A percentile compares a stretch with the other conserved stretches of the same genome.
phyloP scores from a whole-genome alignment of 2,797 vertebrate genomes.

The Chanos chanos region DNA sequence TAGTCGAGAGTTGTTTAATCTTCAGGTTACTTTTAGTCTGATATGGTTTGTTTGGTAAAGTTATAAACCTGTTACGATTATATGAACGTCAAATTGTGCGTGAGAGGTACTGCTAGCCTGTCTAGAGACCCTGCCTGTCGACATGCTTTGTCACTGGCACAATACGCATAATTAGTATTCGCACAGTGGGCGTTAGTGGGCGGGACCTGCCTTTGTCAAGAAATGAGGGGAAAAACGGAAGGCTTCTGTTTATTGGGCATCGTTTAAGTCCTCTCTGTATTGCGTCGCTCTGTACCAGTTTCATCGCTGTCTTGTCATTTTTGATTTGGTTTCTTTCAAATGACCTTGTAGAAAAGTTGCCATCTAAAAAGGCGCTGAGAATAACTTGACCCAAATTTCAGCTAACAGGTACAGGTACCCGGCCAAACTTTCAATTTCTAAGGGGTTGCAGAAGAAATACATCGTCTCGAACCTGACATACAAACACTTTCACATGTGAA shows the following conservation, averaged over 20 bases:
- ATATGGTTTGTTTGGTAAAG: too few species aligned
- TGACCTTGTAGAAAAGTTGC: too few species aligned
- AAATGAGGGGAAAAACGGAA: slow-evolving; percentile 26
- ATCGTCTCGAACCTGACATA: too few species aligned
- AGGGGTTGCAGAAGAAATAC: too few species aligned
- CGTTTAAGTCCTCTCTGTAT: not conserved
- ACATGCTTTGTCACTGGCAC: slow-evolving; percentile 35
- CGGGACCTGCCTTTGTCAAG: slow-evolving; percentile 49
- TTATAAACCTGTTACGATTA: slow-evolving; percentile 4
- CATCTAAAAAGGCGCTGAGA: too few species aligned
- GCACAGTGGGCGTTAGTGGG: slow-evolving; percentile 67
- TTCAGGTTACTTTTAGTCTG: too few species aligned
- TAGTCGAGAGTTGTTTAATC: too few species aligned
- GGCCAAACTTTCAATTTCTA: too few species aligned
- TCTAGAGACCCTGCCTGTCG: slow-evolving; percentile 20
- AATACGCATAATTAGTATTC: slow-evolving; percentile 63
- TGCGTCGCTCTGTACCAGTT: not conserved
- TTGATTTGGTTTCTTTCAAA: not conserved
- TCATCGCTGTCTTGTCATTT: not conserved
- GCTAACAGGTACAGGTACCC: too few species aligned
- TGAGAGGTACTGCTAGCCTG: slow-evolving; percentile 7
- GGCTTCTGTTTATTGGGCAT: slow-evolving; percentile 10
- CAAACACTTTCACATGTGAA: too few species aligned
- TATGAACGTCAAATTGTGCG: slow-evolving; percentile 8
- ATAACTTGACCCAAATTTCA: too few species aligned